Conservation (phyloP, 2,888 invertebrate species). For the Halocaridina rubra region DNA sequence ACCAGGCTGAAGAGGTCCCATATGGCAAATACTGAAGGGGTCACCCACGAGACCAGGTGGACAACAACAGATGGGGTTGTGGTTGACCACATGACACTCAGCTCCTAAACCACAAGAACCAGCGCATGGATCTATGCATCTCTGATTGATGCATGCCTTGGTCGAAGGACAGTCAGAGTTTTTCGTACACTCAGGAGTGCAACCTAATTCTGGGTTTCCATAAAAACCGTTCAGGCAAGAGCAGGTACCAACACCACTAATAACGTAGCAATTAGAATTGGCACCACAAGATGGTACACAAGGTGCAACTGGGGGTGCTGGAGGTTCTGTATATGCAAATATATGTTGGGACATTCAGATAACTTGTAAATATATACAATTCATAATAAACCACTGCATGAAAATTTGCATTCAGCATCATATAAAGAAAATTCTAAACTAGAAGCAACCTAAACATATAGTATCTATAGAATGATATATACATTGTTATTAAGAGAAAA, state of each 20-base stretch:
- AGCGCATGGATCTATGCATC: constrained; percentile 81
- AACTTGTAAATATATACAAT: neutral
- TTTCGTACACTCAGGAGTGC: constrained; percentile 86
- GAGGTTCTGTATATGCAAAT: neutral
- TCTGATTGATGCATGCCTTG: constrained; percentile 86
- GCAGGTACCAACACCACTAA: constrained; percentile 80
- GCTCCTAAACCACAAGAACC: constrained; percentile 76
- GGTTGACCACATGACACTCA: constrained; percentile 79
- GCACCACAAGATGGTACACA: constrained; percentile 80
- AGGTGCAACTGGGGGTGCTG: constrained; percentile 66
- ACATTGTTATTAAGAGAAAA: no score
- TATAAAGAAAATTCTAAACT: no score
- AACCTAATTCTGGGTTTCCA: constrained; percentile 81
- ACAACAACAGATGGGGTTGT: constrained; percentile 80
- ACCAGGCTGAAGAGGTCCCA: constrained; percentile 30
- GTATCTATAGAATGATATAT: no score
- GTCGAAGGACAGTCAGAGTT: constrained; percentile 82
- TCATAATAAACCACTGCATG: no score
- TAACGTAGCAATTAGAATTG: constrained; percentile 82
- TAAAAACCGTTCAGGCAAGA: constrained; percentile 83
- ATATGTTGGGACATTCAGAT: no score
- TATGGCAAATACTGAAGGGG: constrained; percentile 63
- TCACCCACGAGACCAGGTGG: constrained; percentile 74
- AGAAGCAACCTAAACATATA: no score
- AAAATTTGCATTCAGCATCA: no score